Base-by-base conservation (phyloP, 2,113 vertebrate genomes). In the Arvicanthis niloticus region DNA sequence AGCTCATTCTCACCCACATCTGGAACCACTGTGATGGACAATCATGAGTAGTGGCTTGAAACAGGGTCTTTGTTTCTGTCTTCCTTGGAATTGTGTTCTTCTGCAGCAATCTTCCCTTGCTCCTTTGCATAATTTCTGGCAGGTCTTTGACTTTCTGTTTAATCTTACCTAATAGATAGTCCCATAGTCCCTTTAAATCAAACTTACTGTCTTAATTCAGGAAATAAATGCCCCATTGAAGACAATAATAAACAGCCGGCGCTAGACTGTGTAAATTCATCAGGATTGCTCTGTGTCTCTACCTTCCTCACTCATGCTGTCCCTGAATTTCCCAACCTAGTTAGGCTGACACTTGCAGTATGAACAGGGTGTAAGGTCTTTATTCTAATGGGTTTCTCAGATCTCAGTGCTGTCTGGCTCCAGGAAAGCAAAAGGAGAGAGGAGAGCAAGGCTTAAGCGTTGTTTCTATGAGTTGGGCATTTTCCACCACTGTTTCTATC, bases 371-470 rank as follows among this genome's bases (percentile, higher is more conserved):
- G 0, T 6, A 5, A 19, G 24, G 1, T 26, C 24, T 53, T 29
- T 21, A 75, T 48, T 90, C 29, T 85, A 42, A 22, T 2, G 12
- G 16, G n/a, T 12, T 58, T 81, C 42, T 5, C 1, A 72, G 24
- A 29, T 72, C 45, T 31, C 48, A 3, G 6, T 31, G 26, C 26
- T 48, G 21, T 21, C 21, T 73, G 29, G 8, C 42, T 67, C n/a
- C 24, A n/a, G 40, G 26, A 84, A 34, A 29, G 5, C 3, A 37
- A 31, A n/a, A n/a, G n/a, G 3, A 65, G 4, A 51, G 7, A n/a
- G 1, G 19, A 65, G 1, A 4, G 10, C 22, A 42, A 0, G 3
- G 19, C 53, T 5, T 70, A 16, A 81, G 12, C 24, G 8, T 3
- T 19, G 0, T 56, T 73, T 31, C 34, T 37, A 1, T 1, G 17